Percentiles rank a stretch among this genome's conserved stretches.
Conservation (phyloP, 2,888 invertebrate species). For the Nycteola revayana region DNA sequence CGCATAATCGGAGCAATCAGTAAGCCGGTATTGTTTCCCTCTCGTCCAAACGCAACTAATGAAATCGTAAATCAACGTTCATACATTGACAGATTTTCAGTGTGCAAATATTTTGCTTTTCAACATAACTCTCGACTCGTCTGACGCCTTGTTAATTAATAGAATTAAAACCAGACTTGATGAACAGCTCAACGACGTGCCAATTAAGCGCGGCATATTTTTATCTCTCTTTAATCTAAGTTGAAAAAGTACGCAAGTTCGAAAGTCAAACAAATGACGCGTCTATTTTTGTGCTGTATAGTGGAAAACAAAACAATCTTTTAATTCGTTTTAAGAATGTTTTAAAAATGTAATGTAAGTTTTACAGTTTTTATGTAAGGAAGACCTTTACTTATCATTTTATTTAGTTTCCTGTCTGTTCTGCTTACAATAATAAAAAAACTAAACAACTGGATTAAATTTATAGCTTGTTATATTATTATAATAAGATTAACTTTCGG, state of each 20-base stretch:
- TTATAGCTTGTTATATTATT: no score
- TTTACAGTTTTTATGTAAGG: no score
- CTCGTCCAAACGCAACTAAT: slow-evolving; percentile 61
- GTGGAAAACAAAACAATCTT: no score
- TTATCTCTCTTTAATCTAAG: slow-evolving; percentile 27
- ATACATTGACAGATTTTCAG: slow-evolving; percentile 65
- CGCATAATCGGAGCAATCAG: slow-evolving; percentile 53
- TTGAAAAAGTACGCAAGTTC: slow-evolving; percentile 13
- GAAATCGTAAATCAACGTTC: slow-evolving; percentile 76
- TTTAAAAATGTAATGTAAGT: no score
- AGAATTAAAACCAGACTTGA: slow-evolving; percentile 58
- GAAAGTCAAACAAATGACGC: slow-evolving; percentile 7
- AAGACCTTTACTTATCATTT: no score
- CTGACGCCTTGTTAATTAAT: slow-evolving; percentile 62
- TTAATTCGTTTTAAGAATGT: no score
- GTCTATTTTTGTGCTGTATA: no score
- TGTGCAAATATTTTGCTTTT: slow-evolving; percentile 58
- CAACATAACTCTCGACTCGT: slow-evolving; percentile 51
- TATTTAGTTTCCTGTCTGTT: no score
- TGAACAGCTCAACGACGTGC: slow-evolving; percentile 47
- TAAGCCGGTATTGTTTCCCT: slow-evolving; percentile 46
- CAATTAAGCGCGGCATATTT: slow-evolving; percentile 40
- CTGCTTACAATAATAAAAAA: no score
- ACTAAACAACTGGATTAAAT: no score
- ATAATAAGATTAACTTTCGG: no score